These are phyloP conservation scores for Meghimatium bilineatum DNA, from an alignment of 2,888 invertebrate species.

Conservation along the genomic window DNA sequence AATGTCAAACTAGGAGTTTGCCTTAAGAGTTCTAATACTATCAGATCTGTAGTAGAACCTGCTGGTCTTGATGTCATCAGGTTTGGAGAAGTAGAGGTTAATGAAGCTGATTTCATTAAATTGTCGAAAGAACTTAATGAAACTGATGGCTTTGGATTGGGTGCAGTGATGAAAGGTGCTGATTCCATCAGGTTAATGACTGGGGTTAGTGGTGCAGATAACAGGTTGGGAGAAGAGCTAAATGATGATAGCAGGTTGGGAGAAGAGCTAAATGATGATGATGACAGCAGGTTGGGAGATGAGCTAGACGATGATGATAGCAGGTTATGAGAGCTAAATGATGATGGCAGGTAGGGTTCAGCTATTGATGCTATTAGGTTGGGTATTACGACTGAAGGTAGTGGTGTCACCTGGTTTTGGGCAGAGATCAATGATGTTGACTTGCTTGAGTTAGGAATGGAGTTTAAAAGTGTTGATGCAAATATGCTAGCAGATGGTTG, in stretches of 20 bases:
- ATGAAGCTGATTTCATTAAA: not conserved
- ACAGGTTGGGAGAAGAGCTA: not conserved
- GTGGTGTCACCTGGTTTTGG: not conserved
- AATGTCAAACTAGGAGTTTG: not conserved
- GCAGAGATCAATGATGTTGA: not conserved
- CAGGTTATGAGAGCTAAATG: not conserved
- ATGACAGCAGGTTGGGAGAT: not conserved
- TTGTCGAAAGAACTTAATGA: not conserved
- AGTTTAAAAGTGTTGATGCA: not conserved
- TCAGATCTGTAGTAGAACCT: not conserved
- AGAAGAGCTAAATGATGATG: not conserved
- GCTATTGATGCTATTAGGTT: not conserved
- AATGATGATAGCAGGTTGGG: not conserved
- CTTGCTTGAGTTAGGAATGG: not conserved
- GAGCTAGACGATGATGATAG: not conserved
- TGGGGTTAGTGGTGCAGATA: not conserved
- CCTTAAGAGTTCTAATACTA: not conserved
- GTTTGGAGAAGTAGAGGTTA: not conserved
- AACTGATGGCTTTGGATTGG: not conserved
- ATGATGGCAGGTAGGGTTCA: not conserved
- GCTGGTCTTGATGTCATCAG: not conserved
- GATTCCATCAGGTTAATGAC: not conserved
- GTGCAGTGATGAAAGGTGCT: not conserved
- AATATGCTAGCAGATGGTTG: not conserved
- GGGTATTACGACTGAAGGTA: not conserved